Evolutionary conservation across 1,140 invertebrate genomes (phyloP), one percentile per base, ranked within the genome.

Genomic region (Drosophila tani): DNA sequence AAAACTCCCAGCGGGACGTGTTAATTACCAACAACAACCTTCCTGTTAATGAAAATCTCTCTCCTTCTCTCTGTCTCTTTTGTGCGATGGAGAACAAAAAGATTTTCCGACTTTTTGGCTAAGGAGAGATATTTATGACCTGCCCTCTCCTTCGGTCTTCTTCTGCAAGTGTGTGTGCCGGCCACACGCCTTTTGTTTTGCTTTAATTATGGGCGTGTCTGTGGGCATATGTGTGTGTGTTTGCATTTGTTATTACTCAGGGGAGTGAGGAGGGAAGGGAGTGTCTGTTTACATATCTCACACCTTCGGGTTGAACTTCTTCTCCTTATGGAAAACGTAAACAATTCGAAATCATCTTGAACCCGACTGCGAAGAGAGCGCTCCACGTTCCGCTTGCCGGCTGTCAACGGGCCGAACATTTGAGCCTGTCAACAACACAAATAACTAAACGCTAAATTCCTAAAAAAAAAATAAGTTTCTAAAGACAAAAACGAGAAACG

Each of bases 11-110:
- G 59, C 43, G 69, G 69, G 55, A 68, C 58, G 68, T 88, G 84
- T 87, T 87, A 87, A 87, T 90, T 75, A 78, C 74, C 55, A 14
- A 78, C 74, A 50, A 14, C 50, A 45, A 62, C 29, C 60, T 88
- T 84, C 78, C 77, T 90, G 85, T 84, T 90, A 87, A 87, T 87
- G 84, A 87, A 87, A 79, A 79, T 81, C 77, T 59, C 60, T 32
- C 29, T 32, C 27, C 5, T 1, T 32, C 29, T 32, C 9, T 32
- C 9, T 32, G 8, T 2, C 32, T 32, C 32, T 32, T 32, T 43
- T 27, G 32, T 50, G 59, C 45, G 0, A 24, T 9, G 32, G 32
- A 43, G 21, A 53, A 55, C 45, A 41, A 38, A 38, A 40, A 50
- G 63, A 76, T 55, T 63, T 59, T 24, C 55, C 65, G 46, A 65